Conservation (phyloP, 2,888 invertebrate species). For the Aleiodes alternator region DNA sequence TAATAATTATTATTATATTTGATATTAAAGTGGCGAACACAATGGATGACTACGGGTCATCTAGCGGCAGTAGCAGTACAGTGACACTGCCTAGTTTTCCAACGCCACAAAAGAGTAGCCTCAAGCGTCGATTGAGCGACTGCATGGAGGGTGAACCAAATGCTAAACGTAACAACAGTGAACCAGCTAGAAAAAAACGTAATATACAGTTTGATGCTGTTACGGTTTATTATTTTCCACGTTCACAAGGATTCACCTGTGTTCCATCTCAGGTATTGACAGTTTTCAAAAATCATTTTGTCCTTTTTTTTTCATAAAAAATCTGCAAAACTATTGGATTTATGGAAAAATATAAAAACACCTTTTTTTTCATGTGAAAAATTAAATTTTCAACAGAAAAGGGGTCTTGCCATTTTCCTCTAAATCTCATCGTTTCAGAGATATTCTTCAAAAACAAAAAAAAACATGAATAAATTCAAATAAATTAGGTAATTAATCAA, state of each 20-base stretch:
- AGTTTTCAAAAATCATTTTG: background rate
- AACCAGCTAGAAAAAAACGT: slow-evolving; percentile 82
- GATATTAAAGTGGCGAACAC: slow-evolving; percentile 61
- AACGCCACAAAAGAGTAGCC: slow-evolving; percentile 79
- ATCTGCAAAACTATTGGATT: too few relatives aligned
- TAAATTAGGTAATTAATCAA: background rate
- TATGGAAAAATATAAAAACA: too few relatives aligned
- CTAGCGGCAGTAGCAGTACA: slow-evolving; percentile 42
- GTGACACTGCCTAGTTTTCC: slow-evolving; percentile 63
- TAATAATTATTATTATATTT: slow-evolving; percentile 20
- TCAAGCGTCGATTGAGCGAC: slow-evolving; percentile 80
- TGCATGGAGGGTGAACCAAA: slow-evolving; percentile 69
- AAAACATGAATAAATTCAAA: background rate
- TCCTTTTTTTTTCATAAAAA: background rate
- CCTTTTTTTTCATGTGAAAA: too few relatives aligned
- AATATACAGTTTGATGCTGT: slow-evolving; percentile 93
- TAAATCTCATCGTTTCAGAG: too few relatives aligned
- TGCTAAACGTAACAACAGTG: slow-evolving; percentile 72
- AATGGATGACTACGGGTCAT: slow-evolving; percentile 62
- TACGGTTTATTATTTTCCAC: slow-evolving; percentile 95
- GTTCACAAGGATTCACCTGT: slow-evolving; percentile 94
- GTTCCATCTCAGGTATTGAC: slow-evolving; percentile 88
- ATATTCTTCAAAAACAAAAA: too few relatives aligned
- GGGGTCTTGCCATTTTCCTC: too few relatives aligned
- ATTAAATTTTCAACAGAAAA: too few relatives aligned